These are phyloP conservation scores for Microtus richardsoni DNA, from an alignment of 2,113 vertebrate species.

Conservation along the genomic window DNA sequence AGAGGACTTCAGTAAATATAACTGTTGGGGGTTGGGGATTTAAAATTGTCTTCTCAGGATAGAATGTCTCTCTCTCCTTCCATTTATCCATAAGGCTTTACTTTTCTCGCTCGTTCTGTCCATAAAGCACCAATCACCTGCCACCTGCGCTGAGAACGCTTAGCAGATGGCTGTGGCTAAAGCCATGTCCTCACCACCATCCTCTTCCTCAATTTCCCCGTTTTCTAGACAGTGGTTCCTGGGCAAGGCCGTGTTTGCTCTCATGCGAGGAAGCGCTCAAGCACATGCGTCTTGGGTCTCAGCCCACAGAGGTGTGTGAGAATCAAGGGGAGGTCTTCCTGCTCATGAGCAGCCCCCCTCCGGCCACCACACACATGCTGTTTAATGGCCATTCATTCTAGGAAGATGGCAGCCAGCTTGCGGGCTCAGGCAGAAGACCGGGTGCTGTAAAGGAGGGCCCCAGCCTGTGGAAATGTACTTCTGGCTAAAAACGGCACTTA, in stretches of 20 bases:
- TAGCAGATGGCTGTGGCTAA: not conserved
- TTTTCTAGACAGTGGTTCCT: not conserved
- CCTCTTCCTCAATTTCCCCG: rapidly evolving
- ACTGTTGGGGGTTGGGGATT: not conserved
- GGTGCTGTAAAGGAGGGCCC: not conserved
- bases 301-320: not conserved
- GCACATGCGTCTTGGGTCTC: rapidly evolving
- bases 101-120: not conserved
- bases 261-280: not conserved
- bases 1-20: not conserved
- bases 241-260: rapidly evolving
- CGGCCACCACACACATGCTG: rapidly evolving
- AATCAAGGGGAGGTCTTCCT: rapidly evolving
- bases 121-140: rapidly evolving
- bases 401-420: not conserved
- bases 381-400: not conserved
- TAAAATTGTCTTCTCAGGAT: not conserved
- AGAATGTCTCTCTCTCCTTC: not conserved
- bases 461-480: not conserved
- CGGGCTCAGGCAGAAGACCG: not conserved
- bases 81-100: not conserved
- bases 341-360: rapidly evolving
- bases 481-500: constrained; percentile 9
- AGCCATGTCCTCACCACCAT: no score
- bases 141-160: no score